These are phyloP conservation scores for Polypedilum vanderplanki DNA, from an alignment of 1,140 invertebrate genomes.

Conservation along the genomic window DNA sequence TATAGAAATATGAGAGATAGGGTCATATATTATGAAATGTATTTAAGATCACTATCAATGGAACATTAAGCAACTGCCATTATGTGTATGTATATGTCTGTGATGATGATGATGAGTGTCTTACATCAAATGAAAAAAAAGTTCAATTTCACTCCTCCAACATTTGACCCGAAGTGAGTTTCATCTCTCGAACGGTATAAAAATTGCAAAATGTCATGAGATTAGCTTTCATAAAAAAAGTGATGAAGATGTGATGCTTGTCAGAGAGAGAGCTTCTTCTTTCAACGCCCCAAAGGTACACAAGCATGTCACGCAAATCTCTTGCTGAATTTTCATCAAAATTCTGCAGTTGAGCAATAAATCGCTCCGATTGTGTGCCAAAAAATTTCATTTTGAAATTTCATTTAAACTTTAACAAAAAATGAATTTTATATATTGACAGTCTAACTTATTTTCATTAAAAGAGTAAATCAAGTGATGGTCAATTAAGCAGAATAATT, in stretches of 20 bases:
- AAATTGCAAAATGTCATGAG: slow-evolving; percentile 11
- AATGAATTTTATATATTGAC: too few relatives aligned
- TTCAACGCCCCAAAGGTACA: neutral
- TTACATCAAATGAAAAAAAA: too few relatives aligned
- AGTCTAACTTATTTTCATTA: too few relatives aligned
- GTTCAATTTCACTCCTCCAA: too few relatives aligned
- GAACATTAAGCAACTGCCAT: neutral
- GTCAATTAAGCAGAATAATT: too few relatives aligned
- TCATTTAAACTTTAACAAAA: too few relatives aligned
- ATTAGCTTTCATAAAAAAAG: slow-evolving; percentile 8
- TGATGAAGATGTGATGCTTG: slow-evolving; percentile 2
- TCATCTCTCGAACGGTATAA: neutral
- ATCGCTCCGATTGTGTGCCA: too few relatives aligned
- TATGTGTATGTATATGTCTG: neutral
- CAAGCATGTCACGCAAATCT: neutral
- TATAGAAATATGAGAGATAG: neutral
- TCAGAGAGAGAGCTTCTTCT: neutral
- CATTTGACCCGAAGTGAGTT: too few relatives aligned
- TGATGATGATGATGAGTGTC: too few relatives aligned
- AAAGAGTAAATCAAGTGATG: too few relatives aligned
- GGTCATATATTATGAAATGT: neutral
- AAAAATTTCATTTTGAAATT: too few relatives aligned
- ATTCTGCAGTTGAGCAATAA: too few relatives aligned
- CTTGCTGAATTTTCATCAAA: neutral
- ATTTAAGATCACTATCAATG: neutral